Base-by-base conservation (phyloP, 2,888 invertebrate genomes). In the Tyria jacobaeae region DNA sequence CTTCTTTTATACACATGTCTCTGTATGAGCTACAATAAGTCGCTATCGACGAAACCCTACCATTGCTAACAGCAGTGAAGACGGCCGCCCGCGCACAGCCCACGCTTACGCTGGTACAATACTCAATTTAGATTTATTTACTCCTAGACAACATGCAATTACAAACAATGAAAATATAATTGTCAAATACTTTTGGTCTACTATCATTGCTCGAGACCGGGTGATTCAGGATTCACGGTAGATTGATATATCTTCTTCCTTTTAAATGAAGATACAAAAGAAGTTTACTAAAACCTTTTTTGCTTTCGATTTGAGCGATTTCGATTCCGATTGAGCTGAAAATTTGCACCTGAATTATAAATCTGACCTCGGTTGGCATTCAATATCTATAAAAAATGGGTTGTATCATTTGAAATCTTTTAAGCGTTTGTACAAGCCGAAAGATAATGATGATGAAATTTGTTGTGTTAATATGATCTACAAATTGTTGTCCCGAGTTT, bases 81-180 rank as follows among this genome's bases (percentile, higher is more conserved):
- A 89, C 86, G 81, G 71, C 78, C 86, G 80, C 89, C 89, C 78
- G 78, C 86, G 78, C 84, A 50, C 64, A 51, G 34, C 75, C 75
- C 67, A 75, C 73, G 62, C 67, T 65, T 59, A 60, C 54, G 62
- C 66, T 44, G 17, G 61, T 56, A 64, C 50, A 74, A 66, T 79
- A 78, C 74, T 79, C 79, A 67, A 71, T 75, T 68, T 78, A 71
- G 60, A 71, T 67, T 61, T 62, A 63, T 67, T 61, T 66, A 76
- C 69, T 66, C 34, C 49, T 41, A 58, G 27, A 17, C 44, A 39
- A 31, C 15, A 44, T 25, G 63, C 51, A 55, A 63, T 73, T 61
- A 69, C 60, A 67, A 62, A 62, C 51, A 62, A 59, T 60, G 41
- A 50, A 44, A 49, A 49, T n/a, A n/a, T 62, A 54, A 59, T 57